phyloP scores from a whole-genome alignment of 2,888 invertebrate species.

The Calliopum simillimum region DNA sequence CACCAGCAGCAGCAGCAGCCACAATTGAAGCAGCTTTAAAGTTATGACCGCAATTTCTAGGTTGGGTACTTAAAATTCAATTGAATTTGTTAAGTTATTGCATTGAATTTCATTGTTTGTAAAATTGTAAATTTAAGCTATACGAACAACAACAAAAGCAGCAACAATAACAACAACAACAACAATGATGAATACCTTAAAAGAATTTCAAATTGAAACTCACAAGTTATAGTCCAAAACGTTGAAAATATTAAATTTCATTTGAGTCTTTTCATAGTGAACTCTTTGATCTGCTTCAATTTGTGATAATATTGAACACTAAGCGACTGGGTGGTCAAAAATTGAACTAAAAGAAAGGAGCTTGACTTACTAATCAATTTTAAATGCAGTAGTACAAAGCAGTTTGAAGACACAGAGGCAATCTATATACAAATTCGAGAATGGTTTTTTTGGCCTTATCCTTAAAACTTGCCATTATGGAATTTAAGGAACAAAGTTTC shows the following conservation, averaged over 20 bases:
- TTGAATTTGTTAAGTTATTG: constrained; percentile 64
- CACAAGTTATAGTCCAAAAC: not conserved
- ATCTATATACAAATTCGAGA: too few species aligned
- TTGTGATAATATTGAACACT: not conserved
- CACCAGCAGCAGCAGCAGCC: constrained; percentile 8
- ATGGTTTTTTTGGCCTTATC: too few species aligned
- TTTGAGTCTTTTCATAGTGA: not conserved
- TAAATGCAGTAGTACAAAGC: too few species aligned
- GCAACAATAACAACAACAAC: constrained; percentile 18
- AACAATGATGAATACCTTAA: not conserved
- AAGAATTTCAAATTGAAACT: too few species aligned
- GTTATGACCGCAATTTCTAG: constrained; percentile 28
- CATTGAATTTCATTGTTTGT: constrained; percentile 64
- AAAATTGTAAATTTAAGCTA: constrained; percentile 49
- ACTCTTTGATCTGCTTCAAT: not conserved
- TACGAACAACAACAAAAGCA: constrained; percentile 17
- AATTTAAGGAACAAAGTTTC: too few species aligned
- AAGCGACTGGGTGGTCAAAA: not conserved
- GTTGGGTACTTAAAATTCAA: constrained; percentile 62
- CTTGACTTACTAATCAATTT: too few species aligned
- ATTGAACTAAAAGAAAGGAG: too few species aligned
- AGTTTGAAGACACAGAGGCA: too few species aligned
- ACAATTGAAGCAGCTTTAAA: constrained; percentile 10
- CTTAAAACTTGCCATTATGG: too few species aligned
- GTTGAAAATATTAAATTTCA: constrained; percentile 21